phyloP scores from a whole-genome alignment of 2,888 invertebrate species.

The Agonopterix subpropinquella region DNA sequence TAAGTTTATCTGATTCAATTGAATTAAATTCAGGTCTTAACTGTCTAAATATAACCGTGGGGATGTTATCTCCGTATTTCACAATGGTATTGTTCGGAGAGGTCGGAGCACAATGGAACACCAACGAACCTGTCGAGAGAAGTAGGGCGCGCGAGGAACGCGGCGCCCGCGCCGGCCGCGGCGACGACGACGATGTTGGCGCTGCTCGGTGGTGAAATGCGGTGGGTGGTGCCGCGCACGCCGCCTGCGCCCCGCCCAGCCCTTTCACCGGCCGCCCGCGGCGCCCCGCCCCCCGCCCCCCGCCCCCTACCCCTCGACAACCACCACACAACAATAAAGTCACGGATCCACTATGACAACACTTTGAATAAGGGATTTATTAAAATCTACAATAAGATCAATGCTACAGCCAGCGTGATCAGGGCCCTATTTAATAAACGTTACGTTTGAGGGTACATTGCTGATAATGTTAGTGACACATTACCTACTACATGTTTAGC shows the following conservation, averaged over 20 bases:
- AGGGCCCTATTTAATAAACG: no score
- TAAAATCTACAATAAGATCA: no score
- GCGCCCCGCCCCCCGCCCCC: slow-evolving; percentile 47
- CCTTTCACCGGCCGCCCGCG: slow-evolving; percentile 69
- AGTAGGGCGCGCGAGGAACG: slow-evolving; percentile 61
- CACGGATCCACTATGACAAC: slow-evolving; percentile 1
- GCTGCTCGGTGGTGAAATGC: slow-evolving; percentile 63
- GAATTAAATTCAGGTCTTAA: slow-evolving; percentile 29
- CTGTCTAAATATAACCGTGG: slow-evolving; percentile 43
- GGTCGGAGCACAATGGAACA: slow-evolving; percentile 67
- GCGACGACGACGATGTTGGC: slow-evolving; percentile 11
- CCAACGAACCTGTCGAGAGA: slow-evolving; percentile 62
- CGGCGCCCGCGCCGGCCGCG: slow-evolving; percentile 22
- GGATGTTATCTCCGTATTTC: slow-evolving; percentile 65
- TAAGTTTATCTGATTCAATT: slow-evolving; percentile 29
- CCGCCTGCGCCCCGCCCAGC: slow-evolving; percentile 58
- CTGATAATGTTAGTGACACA: no score
- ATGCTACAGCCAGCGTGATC: no score
- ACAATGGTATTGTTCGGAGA: slow-evolving; percentile 64
- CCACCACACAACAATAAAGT: slow-evolving; percentile 24
- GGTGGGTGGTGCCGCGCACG: slow-evolving; percentile 66
- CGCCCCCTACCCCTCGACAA: slow-evolving; percentile 47
- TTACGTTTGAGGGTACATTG: no score
- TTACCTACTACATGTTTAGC: no score
- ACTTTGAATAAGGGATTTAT: no score